Conservation (phyloP, 2,888 invertebrate species). For the Linnaemya vulpina region DNA sequence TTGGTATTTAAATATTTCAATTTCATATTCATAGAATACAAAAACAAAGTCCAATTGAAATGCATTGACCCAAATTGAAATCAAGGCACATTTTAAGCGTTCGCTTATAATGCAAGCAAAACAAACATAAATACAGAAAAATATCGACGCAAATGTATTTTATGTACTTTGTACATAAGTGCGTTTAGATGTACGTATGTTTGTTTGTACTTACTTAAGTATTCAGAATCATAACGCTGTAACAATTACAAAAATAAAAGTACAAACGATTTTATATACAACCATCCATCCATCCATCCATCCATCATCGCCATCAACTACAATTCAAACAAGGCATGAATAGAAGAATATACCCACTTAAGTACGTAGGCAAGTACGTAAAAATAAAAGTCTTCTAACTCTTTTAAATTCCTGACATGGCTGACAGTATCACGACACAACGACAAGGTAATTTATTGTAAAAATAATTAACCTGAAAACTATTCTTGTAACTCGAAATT, state of each 20-base stretch:
- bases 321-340: conserved; percentile 22
- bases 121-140: conserved; percentile 34
- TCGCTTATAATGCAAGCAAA: conserved; percentile 33
- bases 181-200: not conserved
- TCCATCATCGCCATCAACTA: conserved; percentile 11
- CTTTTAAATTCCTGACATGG: conserved; percentile 24
- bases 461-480: conserved; percentile 44
- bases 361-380: not conserved
- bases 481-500: conserved; percentile 28
- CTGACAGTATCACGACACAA: conserved; percentile 33
- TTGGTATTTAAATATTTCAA: conserved; percentile 2
- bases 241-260: conserved; percentile 40
- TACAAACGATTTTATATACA: conserved; percentile 21
- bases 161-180: not conserved
- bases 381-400: not conserved
- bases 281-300: conserved; percentile 7
- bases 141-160: conserved; percentile 13
- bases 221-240: conserved; percentile 47
- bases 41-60: conserved; percentile 68
- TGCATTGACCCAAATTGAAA: conserved; percentile 71
- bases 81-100: conserved; percentile 56
- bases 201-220: not conserved
- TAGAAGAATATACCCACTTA: not conserved
- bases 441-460: conserved; percentile 42
- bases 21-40: conserved; percentile 17